Evolutionary conservation across 2,888 invertebrate genomes (phyloP).

Genomic region (Drosophila kuntzei): DNA sequence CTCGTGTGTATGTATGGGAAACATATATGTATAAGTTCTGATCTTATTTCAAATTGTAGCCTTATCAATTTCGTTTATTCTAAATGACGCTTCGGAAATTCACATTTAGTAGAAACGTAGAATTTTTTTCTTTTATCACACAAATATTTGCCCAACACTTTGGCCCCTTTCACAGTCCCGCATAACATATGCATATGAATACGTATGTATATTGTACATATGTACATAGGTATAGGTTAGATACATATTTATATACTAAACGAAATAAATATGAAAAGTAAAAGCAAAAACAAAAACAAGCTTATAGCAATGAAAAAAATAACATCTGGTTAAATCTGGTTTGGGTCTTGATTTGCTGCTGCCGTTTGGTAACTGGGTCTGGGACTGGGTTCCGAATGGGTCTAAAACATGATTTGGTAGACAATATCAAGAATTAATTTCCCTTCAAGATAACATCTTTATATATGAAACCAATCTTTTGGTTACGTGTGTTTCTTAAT

Average conservation of each 20-base stretch:
- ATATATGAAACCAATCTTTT: neutral
- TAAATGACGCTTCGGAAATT: constrained; percentile 13
- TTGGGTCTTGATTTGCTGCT: constrained; percentile 29
- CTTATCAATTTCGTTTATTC: constrained; percentile 29
- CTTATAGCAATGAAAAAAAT: constrained; percentile 15
- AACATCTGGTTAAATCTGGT: constrained; percentile 38
- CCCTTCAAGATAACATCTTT: neutral
- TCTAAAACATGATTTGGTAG: neutral
- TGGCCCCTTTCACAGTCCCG: constrained; percentile 12
- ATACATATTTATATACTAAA: constrained; percentile 14
- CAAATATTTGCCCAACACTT: constrained; percentile 37
- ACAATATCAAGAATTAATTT: constrained; percentile 1
- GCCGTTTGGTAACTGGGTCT: constrained; percentile 17
- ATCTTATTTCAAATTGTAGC: constrained; percentile 14
- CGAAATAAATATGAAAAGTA: constrained; percentile 31
- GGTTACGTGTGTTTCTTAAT: neutral
- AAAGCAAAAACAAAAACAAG: constrained; percentile 33
- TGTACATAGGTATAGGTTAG: constrained; percentile 6
- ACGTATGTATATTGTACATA: neutral
- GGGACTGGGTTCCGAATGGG: constrained; percentile 1
- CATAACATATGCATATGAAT: neutral
- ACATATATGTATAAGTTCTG: neutral
- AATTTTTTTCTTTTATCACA: constrained; percentile 38
- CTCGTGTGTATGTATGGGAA: neutral
- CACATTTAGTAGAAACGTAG: constrained; percentile 13